phyloP scores from a whole-genome alignment of 37 sponge, comb jelly and placozoan genomes.

The Cliona cf. orientalis region DNA sequence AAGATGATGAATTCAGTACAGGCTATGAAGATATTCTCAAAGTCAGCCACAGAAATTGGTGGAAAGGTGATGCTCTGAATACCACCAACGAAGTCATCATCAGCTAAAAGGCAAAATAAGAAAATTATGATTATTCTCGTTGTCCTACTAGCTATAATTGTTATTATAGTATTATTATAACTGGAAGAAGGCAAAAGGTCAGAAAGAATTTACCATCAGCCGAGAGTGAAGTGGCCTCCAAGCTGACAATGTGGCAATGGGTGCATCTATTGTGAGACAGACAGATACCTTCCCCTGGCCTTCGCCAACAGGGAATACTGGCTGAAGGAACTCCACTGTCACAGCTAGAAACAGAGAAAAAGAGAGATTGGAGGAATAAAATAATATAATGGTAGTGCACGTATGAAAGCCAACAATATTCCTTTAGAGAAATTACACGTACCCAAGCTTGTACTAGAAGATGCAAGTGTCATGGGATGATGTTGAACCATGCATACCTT shows the following conservation, averaged over 20 bases:
- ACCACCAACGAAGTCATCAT: slow-evolving; percentile 8
- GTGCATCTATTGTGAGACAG: slow-evolving; percentile 8
- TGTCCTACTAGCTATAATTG: too few relatives aligned
- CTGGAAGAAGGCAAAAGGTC: too few relatives aligned
- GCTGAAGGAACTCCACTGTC: slow-evolving; percentile 10
- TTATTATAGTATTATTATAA: too few relatives aligned
- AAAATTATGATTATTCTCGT: too few relatives aligned
- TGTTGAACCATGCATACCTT: too few relatives aligned
- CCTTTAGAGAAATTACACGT: too few relatives aligned
- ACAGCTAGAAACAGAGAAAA: background rate
- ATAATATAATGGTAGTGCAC: too few relatives aligned
- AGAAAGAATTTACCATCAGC: background rate
- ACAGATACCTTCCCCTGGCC: background rate
- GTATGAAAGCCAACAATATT: too few relatives aligned
- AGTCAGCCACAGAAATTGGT: background rate
- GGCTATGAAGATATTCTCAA: background rate
- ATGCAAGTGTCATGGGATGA: too few relatives aligned
- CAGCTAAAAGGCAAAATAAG: background rate
- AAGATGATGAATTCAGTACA: slow-evolving; percentile 6
- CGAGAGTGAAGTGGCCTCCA: slow-evolving; percentile 19
- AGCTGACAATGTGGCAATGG: slow-evolving; percentile 26
- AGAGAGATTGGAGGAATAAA: too few relatives aligned
- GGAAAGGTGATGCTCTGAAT: background rate
- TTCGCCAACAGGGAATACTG: background rate
- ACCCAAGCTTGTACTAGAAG: too few relatives aligned